Evolutionary conservation across 2,113 vertebrate genomes (phyloP).

Genomic region (Triplophysa tibetana): DNA sequence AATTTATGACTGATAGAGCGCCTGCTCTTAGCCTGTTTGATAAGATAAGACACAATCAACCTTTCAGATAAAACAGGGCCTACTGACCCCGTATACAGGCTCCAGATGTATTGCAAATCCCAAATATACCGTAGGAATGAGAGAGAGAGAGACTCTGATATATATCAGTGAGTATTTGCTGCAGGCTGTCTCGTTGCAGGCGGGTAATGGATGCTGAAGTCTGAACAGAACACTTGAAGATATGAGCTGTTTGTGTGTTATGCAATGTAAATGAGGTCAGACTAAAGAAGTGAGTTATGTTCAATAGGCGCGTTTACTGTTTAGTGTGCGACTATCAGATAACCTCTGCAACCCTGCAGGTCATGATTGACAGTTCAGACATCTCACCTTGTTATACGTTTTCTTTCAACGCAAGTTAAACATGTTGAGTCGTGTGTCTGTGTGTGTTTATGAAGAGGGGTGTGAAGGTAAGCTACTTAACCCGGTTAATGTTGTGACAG

Average conservation of each 20-base stretch:
- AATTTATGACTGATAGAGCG: conserved; percentile 39
- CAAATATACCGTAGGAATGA: conserved; percentile 48
- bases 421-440: conserved; percentile 19
- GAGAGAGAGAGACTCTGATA: conserved; percentile 35
- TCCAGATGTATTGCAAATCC: conserved; percentile 38
- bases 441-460: conserved; percentile 24
- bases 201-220: not conserved
- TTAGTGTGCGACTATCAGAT: conserved; percentile 53
- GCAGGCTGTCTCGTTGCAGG: conserved; percentile 16
- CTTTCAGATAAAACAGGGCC: conserved; percentile 48
- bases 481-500: conserved; percentile 51
- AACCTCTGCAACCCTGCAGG: conserved; percentile 41
- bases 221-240: conserved; percentile 3
- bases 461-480: conserved; percentile 37
- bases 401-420: conserved; percentile 30
- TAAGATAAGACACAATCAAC: conserved; percentile 51
- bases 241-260: conserved; percentile 42
- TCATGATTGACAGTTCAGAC: conserved; percentile 47
- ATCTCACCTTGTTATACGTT: conserved; percentile 19
- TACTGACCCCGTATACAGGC: conserved; percentile 24
- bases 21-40: conserved; percentile 45
- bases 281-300: conserved; percentile 37
- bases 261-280: conserved; percentile 49
- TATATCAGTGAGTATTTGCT: conserved; percentile 45
- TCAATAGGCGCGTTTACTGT: conserved; percentile 35